phyloP scores from a whole-genome alignment of 2,888 invertebrate genomes.

The Acronicta psi region DNA sequence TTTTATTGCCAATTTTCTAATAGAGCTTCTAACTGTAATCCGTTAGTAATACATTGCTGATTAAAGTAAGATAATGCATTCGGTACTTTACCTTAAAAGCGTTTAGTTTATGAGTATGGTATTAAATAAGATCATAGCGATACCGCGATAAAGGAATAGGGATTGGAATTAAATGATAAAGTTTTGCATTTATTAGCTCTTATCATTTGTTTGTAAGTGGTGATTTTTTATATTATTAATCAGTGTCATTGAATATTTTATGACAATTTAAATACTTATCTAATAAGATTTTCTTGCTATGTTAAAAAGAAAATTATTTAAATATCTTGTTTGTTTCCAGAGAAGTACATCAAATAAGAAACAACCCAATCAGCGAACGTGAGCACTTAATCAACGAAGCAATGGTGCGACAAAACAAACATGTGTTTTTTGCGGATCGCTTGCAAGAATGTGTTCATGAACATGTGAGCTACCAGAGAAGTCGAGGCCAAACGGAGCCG shows the following conservation, averaged over 20 bases:
- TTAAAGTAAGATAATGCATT: constrained; percentile 3
- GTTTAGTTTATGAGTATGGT: constrained; percentile 24
- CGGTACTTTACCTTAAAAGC: constrained; percentile 18
- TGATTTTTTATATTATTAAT: constrained; percentile 68
- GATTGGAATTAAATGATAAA: constrained; percentile 70
- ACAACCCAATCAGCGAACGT: constrained; percentile 81
- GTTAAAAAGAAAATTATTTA: neutral
- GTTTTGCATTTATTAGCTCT: constrained; percentile 60
- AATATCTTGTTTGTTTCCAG: constrained; percentile 74
- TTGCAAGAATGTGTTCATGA: constrained; percentile 91
- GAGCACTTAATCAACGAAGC: constrained; percentile 86
- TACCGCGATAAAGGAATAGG: constrained; percentile 67
- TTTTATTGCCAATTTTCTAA: no score
- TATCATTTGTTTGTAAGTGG: constrained; percentile 66
- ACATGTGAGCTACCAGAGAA: constrained; percentile 87
- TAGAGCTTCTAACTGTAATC: constrained; percentile 2
- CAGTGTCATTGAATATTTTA: constrained; percentile 35
- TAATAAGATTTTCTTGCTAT: no score
- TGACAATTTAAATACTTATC: constrained; percentile 18
- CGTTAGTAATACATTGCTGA: neutral
- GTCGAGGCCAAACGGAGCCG: constrained; percentile 81
- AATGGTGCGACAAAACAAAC: constrained; percentile 89
- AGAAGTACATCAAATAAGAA: constrained; percentile 86
- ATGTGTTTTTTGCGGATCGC: constrained; percentile 91
- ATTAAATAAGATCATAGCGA: constrained; percentile 62